Evolutionary conservation across 2,113 vertebrate species (phyloP).

Genomic region (Uria lomvia): DNA sequence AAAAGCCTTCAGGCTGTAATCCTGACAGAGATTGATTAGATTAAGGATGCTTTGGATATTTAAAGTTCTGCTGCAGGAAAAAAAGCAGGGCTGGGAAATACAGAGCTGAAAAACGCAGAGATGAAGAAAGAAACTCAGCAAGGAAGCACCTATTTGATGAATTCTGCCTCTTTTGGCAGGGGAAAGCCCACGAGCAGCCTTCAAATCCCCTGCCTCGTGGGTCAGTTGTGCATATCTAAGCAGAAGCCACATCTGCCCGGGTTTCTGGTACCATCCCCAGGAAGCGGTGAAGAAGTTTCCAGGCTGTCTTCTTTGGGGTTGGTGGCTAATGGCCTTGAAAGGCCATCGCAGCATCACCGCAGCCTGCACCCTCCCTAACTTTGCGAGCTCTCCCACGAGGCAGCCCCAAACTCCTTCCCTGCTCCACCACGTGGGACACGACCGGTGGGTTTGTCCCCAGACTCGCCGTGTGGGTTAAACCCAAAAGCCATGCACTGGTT

Average conservation of each 20-base stretch:
- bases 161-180: neutral
- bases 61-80: neutral
- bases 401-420: neutral
- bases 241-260: rapidly evolving
- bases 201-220: neutral
- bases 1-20: neutral
- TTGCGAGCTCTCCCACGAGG: neutral
- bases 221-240: neutral
- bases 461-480: neutral
- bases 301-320: neutral
- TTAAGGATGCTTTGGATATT: neutral
- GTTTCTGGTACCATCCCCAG: neutral
- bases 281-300: neutral
- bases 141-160: neutral
- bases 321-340: neutral
- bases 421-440: rapidly evolving
- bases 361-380: neutral
- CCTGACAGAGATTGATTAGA: neutral
- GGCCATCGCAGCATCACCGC: rapidly evolving
- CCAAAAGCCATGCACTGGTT: neutral
- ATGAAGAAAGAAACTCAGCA: neutral
- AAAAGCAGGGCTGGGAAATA: neutral
- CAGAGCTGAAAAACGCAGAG: neutral
- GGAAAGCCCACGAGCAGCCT: neutral
- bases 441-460: neutral